A percentile compares a stretch with the other conserved stretches of the same genome.
Evolutionary conservation across 1,140 invertebrate genomes (phyloP).

Genomic region (Lanistes nyassanus): DNA sequence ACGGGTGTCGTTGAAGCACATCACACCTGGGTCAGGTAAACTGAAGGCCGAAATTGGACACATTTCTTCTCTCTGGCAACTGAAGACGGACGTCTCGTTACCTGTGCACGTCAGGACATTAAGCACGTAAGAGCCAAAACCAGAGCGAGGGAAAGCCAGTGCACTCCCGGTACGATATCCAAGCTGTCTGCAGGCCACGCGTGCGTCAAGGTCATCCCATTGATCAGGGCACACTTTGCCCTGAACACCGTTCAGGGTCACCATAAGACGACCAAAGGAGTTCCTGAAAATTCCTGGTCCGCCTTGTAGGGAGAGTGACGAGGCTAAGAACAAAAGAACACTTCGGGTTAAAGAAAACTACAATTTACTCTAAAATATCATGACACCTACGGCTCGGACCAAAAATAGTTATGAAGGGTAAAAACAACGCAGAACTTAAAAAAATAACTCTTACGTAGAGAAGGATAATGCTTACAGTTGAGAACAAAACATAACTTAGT

Average conservation of each 20-base stretch:
- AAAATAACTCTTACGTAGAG: too few species aligned
- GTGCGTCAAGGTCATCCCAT: constrained; percentile 77
- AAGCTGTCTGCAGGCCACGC: constrained; percentile 78
- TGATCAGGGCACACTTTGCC: constrained; percentile 82
- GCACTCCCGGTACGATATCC: constrained; percentile 64
- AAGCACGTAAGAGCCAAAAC: constrained; percentile 38
- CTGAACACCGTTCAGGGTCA: constrained; percentile 76
- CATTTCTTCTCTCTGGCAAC: constrained; percentile 34
- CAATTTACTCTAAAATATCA: too few species aligned
- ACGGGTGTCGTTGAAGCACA: constrained; percentile 39
- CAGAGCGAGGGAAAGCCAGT: constrained; percentile 28
- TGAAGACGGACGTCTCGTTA: constrained; percentile 35
- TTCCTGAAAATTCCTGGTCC: constrained; percentile 30
- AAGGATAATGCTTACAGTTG: not conserved
- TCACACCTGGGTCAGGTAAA: constrained; percentile 30
- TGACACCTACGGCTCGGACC: too few species aligned
- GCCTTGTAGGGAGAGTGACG: constrained; percentile 34
- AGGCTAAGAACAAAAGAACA: constrained; percentile 27
- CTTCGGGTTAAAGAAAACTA: too few species aligned
- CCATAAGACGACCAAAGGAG: constrained; percentile 73
- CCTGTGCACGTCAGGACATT: constrained; percentile 38
- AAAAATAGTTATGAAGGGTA: too few species aligned
- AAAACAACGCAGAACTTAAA: not conserved
- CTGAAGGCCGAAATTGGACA: constrained; percentile 26
- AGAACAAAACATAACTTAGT: not conserved